Percentiles rank a stretch among this genome's conserved stretches.
Evolutionary conservation across 2,888 invertebrate genomes (phyloP).

Genomic region (Oligia latruncula): DNA sequence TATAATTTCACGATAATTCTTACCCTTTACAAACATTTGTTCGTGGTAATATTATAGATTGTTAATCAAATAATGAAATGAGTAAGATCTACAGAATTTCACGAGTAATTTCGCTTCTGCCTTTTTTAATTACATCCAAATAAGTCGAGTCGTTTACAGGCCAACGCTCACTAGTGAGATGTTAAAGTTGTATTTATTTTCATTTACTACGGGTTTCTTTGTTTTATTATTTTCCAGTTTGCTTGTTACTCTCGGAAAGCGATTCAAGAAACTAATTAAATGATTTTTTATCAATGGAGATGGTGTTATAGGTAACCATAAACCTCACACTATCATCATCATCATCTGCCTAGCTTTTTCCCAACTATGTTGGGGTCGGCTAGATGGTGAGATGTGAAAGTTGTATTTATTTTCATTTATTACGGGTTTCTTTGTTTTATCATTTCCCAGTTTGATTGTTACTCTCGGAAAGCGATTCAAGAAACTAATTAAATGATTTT

Average conservation of each 20-base stretch:
- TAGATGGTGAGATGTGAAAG: no score
- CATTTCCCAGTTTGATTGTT: slow-evolving; percentile 22
- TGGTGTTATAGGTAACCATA: not conserved
- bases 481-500: slow-evolving; percentile 13
- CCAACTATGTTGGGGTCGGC: no score
- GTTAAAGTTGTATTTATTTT: slow-evolving; percentile 38
- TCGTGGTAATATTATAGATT: slow-evolving; percentile 15
- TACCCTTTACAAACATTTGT: slow-evolving; percentile 27
- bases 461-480: slow-evolving; percentile 4
- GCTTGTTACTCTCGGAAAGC: slow-evolving; percentile 19
- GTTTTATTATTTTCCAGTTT: slow-evolving; percentile 25
- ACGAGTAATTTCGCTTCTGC: slow-evolving; percentile 25
- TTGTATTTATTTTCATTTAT: no score
- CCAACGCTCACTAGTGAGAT: slow-evolving; percentile 32
- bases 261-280: slow-evolving; percentile 20
- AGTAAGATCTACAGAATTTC: slow-evolving; percentile 24
- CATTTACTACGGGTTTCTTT: not conserved
- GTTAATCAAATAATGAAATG: slow-evolving; percentile 27
- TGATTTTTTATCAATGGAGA: not conserved
- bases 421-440: slow-evolving; percentile 12
- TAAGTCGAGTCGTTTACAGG: slow-evolving; percentile 45
- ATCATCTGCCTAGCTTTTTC: no score
- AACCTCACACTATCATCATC: slow-evolving; percentile 45
- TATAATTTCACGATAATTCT: slow-evolving; percentile 37
- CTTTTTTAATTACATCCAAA: slow-evolving; percentile 50